Base-by-base conservation (phyloP, 1,140 invertebrate genomes). In the Tachypleus tridentatus region DNA sequence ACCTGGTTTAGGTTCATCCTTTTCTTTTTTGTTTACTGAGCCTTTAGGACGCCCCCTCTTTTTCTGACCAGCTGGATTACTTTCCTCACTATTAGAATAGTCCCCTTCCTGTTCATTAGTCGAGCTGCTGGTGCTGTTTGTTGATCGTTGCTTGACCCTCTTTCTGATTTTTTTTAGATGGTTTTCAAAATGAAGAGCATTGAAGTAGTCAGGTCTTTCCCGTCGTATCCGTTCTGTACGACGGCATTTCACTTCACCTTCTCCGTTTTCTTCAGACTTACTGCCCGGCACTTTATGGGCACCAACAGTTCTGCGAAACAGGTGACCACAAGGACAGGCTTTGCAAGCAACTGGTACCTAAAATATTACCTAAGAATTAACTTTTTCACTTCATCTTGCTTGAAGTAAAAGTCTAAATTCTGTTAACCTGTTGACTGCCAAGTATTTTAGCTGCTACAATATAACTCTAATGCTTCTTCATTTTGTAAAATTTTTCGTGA, bases 161-260 rank as follows among this genome's bases (percentile, higher is more conserved):
- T 64, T 58, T 9, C 52, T 10, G 47, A 7, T 67, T 66, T 61
- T 69, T 73, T 82, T 81, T 50, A 83, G 81, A 73, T 86, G 83
- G 73, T 85, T 85, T 67, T 86, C 84, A 80, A 85, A 84, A 78
- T 89, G 86, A 70, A 88, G 80, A 6, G 87, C 83, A 80, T 91
- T 87, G 70, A 89, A 91, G 77, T 87, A 91, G 80, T 89, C 86
- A 51, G 87, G 87, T 72, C 88, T 87, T 64, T 87, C 85, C 62
- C 88, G 76, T 71, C 87, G 83, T 10, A 89, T 84, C 63, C 88
- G 76, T 70, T 86, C 86, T 0, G 87, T 89, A 65, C 87, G 77
- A 57, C 87, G 72, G 57, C 82, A 77, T 54, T 80, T 74, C 3
- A 74, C 70, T 58, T 72, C 74, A 8, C 71, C 80, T 70, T 74